A percentile compares a stretch with the other conserved stretches of the same genome.
phyloP scores from a whole-genome alignment of 2,888 invertebrate species.

The Erebia ligea region DNA sequence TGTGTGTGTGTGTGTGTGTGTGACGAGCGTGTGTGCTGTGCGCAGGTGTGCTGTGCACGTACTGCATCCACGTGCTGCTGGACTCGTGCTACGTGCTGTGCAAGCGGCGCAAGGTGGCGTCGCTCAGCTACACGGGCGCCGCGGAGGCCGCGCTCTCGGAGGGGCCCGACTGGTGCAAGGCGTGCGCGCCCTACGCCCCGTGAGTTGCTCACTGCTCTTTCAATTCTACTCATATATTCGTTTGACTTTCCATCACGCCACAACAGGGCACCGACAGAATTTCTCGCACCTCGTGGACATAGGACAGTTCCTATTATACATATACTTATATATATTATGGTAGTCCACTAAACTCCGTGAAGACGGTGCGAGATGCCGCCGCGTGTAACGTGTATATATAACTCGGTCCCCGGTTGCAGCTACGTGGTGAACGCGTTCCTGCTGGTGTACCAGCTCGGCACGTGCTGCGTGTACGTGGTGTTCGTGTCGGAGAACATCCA shows the following conservation, averaged over 20 bases:
- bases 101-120: conserved; percentile 83
- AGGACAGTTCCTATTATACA: too few species aligned
- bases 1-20: too few species aligned
- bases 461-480: conserved; percentile 97
- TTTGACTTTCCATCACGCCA: too few species aligned
- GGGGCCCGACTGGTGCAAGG: conserved; percentile 87
- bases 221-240: too few species aligned
- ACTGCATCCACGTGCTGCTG: conserved; percentile 96
- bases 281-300: too few species aligned
- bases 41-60: conserved; percentile 90
- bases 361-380: too few species aligned
- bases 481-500: conserved; percentile 95
- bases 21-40: neutral
- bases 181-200: conserved; percentile 86
- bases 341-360: too few species aligned
- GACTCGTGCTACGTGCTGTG: conserved; percentile 86
- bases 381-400: too few species aligned
- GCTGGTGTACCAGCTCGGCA: conserved; percentile 95
- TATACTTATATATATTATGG: too few species aligned
- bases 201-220: conserved; percentile 65
- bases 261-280: too few species aligned
- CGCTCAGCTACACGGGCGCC: conserved; percentile 91
- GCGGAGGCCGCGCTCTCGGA: conserved; percentile 90
- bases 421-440: conserved; percentile 89
- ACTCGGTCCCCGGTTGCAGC: conserved; percentile 76